These are phyloP conservation scores for Tragelaphus scriptus DNA, from an alignment of 2,113 vertebrate species.

Conservation along the genomic window DNA sequence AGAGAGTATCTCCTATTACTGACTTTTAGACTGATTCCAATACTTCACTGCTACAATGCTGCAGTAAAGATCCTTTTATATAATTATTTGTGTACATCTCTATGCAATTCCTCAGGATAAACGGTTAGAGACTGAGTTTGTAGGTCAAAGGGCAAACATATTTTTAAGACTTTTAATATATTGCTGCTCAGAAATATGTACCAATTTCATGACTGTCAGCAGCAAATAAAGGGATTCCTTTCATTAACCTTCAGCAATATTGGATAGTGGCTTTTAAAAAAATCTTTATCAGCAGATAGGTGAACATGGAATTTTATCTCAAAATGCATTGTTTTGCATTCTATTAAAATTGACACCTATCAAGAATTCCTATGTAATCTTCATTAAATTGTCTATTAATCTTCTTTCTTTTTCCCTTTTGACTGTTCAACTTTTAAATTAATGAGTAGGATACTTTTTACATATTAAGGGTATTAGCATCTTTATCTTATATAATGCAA, in stretches of 20 bases:
- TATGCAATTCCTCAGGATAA: neutral
- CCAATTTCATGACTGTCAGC: neutral
- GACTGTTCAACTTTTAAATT: neutral
- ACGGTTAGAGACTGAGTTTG: neutral
- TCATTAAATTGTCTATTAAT: neutral
- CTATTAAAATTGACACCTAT: conserved; percentile 6
- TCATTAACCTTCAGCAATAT: neutral
- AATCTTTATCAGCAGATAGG: neutral
- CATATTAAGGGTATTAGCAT: neutral
- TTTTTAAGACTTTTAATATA: neutral
- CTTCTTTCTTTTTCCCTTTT: neutral
- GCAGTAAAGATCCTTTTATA: neutral
- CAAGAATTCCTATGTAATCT: neutral
- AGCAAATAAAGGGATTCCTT: neutral
- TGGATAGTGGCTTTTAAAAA: neutral
- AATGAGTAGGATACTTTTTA: neutral
- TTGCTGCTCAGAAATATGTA: neutral
- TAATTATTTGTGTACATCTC: neutral
- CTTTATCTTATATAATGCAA: neutral
- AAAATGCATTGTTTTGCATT: conserved; percentile 2
- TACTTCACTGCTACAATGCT: neutral
- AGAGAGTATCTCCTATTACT: neutral
- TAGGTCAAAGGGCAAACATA: neutral
- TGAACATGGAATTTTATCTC: neutral
- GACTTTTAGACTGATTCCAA: neutral